These are phyloP conservation scores for Xanthostigma xanthostigma DNA, from an alignment of 2,888 invertebrate genomes.

Conservation along the genomic window DNA sequence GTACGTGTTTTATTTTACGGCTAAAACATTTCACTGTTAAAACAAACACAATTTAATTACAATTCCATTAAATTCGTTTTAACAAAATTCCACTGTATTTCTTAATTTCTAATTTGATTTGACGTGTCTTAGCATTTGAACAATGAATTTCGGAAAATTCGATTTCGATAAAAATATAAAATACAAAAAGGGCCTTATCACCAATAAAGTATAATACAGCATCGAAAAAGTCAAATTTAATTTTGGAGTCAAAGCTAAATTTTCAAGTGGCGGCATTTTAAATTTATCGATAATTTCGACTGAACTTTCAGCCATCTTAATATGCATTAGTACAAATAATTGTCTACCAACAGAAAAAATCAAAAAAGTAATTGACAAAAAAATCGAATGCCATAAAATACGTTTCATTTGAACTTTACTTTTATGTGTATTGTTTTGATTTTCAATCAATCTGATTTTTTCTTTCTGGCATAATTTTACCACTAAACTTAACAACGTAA, in stretches of 20 bases:
- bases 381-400: slow-evolving; percentile 20
- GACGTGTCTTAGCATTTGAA: too few species aligned
- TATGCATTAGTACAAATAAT: slow-evolving; percentile 19
- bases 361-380: slow-evolving; percentile 19
- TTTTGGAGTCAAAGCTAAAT: slow-evolving; percentile 15
- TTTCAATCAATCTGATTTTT: slow-evolving; percentile 12
- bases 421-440: slow-evolving; percentile 20
- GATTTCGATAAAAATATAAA: slow-evolving; percentile 10
- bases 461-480: slow-evolving; percentile 19
- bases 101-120: too few species aligned
- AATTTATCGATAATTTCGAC: slow-evolving; percentile 16
- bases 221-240: slow-evolving; percentile 19
- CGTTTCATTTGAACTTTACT: slow-evolving; percentile 19
- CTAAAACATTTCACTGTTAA: too few species aligned
- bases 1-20: too few species aligned
- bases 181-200: slow-evolving; percentile 17
- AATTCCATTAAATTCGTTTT: too few species aligned
- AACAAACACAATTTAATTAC: too few species aligned
- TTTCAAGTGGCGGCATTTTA: slow-evolving; percentile 22
- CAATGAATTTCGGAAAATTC: too few species aligned
- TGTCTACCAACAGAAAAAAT: slow-evolving; percentile 22
- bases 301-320: slow-evolving; percentile 13
- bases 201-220: slow-evolving; percentile 20
- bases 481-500: slow-evolving; percentile 19
- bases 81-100: too few species aligned